phyloP scores from a whole-genome alignment of 2,797 vertebrate species.

The Scleropages formosus region DNA sequence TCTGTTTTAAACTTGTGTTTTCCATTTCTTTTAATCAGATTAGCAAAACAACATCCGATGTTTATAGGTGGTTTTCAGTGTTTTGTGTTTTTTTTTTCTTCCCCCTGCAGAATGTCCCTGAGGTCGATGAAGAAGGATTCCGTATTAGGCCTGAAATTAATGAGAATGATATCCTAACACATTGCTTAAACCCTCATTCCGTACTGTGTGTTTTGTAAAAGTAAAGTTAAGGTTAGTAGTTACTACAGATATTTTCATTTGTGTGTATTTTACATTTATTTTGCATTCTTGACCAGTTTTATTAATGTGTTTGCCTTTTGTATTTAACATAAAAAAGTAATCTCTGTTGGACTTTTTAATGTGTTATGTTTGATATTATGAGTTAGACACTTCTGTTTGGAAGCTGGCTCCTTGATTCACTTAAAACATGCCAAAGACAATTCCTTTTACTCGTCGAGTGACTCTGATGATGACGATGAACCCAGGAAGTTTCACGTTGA shows the following conservation, averaged over 20 bases:
- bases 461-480: slow-evolving; percentile 92
- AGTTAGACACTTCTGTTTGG: neutral
- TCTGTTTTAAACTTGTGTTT: no score
- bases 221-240: neutral
- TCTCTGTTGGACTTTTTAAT: neutral
- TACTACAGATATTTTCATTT: no score
- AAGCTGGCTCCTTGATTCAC: slow-evolving; percentile 60
- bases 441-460: slow-evolving; percentile 92
- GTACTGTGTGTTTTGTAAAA: slow-evolving; percentile 24
- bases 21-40: neutral
- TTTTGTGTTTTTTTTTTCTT: slow-evolving; percentile 16
- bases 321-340: neutral
- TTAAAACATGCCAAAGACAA: slow-evolving; percentile 94
- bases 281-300: neutral
- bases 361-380: neutral
- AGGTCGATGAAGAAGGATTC: slow-evolving; percentile 93
- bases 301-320: neutral
- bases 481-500: slow-evolving; percentile 91
- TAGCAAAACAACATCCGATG: neutral
- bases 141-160: slow-evolving; percentile 90
- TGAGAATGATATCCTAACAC: slow-evolving; percentile 90
- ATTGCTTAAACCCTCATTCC: neutral
- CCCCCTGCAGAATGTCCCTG: slow-evolving; percentile 81
- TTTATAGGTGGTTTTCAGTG: neutral
- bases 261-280: neutral